A percentile compares a stretch with the other conserved stretches of the same genome.
phyloP scores from a whole-genome alignment of 2,888 invertebrate species.

The Noctuana brunneofusca region DNA sequence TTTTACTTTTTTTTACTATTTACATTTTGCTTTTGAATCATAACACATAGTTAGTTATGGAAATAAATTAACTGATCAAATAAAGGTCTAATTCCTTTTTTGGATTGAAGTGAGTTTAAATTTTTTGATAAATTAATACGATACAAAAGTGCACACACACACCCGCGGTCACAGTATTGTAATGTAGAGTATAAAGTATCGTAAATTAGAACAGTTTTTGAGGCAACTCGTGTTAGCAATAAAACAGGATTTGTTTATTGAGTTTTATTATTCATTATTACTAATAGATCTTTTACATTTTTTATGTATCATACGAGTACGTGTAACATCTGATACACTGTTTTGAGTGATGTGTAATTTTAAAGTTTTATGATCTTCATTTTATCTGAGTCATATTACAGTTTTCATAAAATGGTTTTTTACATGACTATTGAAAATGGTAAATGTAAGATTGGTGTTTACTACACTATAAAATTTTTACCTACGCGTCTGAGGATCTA shows the following conservation, averaged over 20 bases:
- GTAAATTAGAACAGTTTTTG: constrained; percentile 73
- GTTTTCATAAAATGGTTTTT: too few relatives aligned
- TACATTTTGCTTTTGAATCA: too few relatives aligned
- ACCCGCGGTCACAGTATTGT: not conserved
- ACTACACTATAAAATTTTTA: too few relatives aligned
- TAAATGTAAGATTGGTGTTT: too few relatives aligned
- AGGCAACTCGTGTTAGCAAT: constrained; percentile 68
- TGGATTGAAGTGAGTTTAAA: too few relatives aligned
- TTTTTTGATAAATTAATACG: not conserved
- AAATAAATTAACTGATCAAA: too few relatives aligned
- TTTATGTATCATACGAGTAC: constrained; percentile 19
- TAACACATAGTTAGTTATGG: too few relatives aligned
- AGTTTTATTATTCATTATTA: constrained; percentile 49
- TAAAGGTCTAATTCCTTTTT: too few relatives aligned
- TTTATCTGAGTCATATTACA: not conserved
- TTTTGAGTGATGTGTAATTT: constrained; percentile 5
- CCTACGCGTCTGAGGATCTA: too few relatives aligned
- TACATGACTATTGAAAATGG: too few relatives aligned
- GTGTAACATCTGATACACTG: constrained; percentile 3
- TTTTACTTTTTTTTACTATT: too few relatives aligned
- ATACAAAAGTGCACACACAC: not conserved
- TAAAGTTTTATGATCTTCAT: constrained; percentile 10
- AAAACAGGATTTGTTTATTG: constrained; percentile 72
- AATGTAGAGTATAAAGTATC: not conserved
- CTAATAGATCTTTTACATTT: constrained; percentile 37